phyloP scores from a whole-genome alignment of 2,113 vertebrate species.

The Sinocyclocheilus grahami region DNA sequence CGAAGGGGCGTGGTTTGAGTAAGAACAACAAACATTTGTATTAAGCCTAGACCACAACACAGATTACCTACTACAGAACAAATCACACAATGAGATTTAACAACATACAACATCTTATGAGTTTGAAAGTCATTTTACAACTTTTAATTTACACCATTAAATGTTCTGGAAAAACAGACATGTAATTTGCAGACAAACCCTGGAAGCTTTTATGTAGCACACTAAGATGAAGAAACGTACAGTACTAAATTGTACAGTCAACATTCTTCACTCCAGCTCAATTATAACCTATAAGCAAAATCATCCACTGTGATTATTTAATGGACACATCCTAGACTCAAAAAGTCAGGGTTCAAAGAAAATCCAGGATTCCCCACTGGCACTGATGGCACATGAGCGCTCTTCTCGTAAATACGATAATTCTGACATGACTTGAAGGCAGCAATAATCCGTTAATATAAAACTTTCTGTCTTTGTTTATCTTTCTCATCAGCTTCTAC shows the following conservation, averaged over 20 bases:
- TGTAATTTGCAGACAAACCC: not conserved
- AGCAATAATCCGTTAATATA: slow-evolving; percentile 30
- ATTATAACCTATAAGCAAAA: not conserved
- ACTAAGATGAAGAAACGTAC: not conserved
- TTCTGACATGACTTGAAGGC: slow-evolving; percentile 7
- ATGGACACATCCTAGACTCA: not conserved
- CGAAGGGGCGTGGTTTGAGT: not conserved
- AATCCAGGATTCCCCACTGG: not conserved
- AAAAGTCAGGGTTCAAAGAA: not conserved
- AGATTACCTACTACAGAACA: not conserved
- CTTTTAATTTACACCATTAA: not conserved
- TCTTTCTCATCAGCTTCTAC: slow-evolving; percentile 24
- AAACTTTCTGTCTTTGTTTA: slow-evolving; percentile 22
- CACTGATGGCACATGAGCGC: not conserved
- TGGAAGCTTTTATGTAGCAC: not conserved
- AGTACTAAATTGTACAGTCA: not conserved
- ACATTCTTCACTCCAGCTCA: not conserved
- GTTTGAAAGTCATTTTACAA: not conserved
- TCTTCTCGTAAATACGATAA: slow-evolving; percentile 12
- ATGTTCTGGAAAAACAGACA: not conserved
- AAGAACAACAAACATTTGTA: not conserved
- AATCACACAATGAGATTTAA: not conserved
- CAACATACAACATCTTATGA: not conserved
- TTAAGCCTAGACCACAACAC: not conserved
- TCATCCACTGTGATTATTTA: not conserved